phyloP scores from a whole-genome alignment of 2,113 vertebrate species.

The Gymnocephalus cernua region DNA sequence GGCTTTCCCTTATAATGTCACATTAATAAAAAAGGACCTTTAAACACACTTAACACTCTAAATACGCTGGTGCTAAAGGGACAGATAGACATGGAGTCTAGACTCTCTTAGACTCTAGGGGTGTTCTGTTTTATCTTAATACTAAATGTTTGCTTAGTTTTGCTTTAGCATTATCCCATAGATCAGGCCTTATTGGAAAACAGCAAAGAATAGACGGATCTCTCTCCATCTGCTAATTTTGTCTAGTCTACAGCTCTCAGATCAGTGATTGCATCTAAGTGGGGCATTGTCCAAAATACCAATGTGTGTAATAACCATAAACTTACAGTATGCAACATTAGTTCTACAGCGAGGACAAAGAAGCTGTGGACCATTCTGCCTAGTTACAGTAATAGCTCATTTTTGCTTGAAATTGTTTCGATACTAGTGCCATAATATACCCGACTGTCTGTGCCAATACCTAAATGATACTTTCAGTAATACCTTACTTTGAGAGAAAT shows the following conservation, averaged over 20 bases:
- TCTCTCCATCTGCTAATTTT: constrained; percentile 35
- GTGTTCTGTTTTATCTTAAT: constrained; percentile 58
- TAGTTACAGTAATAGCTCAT: not conserved
- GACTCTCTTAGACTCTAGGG: constrained; percentile 14
- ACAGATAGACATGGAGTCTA: constrained; percentile 50
- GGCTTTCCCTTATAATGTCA: constrained; percentile 51
- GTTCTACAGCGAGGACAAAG: not conserved
- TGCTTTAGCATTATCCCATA: not conserved
- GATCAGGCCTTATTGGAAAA: constrained; percentile 10
- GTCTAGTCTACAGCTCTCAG: constrained; percentile 38
- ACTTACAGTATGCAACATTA: not conserved
- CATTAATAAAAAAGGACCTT: constrained; percentile 53
- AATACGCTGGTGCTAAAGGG: constrained; percentile 21
- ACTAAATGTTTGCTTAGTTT: constrained; percentile 21
- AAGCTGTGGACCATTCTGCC: not conserved
- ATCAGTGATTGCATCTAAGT: constrained; percentile 38
- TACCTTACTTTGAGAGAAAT: not conserved
- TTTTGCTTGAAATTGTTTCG: not conserved
- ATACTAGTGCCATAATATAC: not conserved
- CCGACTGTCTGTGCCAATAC: not conserved
- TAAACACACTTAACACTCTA: constrained; percentile 36
- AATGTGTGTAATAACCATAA: constrained; percentile 45
- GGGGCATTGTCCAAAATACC: constrained; percentile 33
- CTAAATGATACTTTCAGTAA: not conserved
- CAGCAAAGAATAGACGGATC: constrained; percentile 1